A percentile compares a stretch with the other conserved stretches of the same genome.
Conservation (phyloP, 1,140 invertebrate genomes). For the Drosophila azteca region DNA sequence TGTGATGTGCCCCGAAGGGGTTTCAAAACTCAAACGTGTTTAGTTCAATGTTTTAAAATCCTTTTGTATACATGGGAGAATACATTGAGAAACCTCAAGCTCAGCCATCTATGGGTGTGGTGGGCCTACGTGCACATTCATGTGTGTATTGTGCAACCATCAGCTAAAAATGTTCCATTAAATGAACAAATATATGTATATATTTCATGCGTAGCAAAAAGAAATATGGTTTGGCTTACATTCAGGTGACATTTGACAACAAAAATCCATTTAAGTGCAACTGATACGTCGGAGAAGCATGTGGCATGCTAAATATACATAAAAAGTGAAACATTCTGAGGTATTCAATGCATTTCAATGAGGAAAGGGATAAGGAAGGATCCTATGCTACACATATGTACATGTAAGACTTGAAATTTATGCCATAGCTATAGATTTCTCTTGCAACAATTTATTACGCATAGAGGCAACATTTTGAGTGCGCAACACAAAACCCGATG, state of each 20-base stretch:
- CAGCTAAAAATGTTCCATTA: too few species aligned
- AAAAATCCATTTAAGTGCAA: too few species aligned
- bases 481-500: constrained; percentile 3
- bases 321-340: too few species aligned
- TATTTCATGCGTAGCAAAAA: too few species aligned
- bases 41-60: constrained; percentile 53
- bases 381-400: too few species aligned
- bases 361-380: too few species aligned
- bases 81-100: constrained; percentile 38
- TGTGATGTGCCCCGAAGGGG: constrained; percentile 26
- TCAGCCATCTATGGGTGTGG: not conserved
- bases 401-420: constrained; percentile 23
- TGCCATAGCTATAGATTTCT: constrained; percentile 35
- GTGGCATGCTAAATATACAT: too few species aligned
- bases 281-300: too few species aligned
- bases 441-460: constrained; percentile 14
- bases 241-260: too few species aligned
- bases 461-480: constrained; percentile 14
- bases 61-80: constrained; percentile 19
- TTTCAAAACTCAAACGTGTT: constrained; percentile 36
- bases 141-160: constrained; percentile 5
- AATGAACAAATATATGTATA: too few species aligned
- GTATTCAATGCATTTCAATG: too few species aligned
- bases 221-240: too few species aligned
- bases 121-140: not conserved